Evolutionary conservation across 2,888 invertebrate genomes (phyloP), one percentile per base, ranked within the genome.

Genomic region (Pimpla rufipes): DNA sequence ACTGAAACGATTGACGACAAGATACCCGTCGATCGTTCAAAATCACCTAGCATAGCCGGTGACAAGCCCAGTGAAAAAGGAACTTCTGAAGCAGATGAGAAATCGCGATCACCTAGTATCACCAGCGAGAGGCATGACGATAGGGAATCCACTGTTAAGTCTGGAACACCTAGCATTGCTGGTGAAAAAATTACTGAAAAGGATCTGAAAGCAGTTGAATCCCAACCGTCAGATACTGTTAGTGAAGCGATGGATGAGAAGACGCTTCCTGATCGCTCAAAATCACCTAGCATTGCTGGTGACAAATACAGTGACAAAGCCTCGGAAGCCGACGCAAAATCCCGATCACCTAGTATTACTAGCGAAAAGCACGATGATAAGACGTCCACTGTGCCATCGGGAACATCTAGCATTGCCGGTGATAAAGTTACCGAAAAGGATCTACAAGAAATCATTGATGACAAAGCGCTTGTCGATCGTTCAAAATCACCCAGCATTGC

Each of bases 321-420:
- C 35, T 50, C 68, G 8, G 68, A 42, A 3, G 23, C 11, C 16
- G 59, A n/a, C 11, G 55, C 57, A 10, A 50, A 47, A 21, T 77
- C 82, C 1, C 67, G 78, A 62, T 78, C 85, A 3, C 42, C 78
- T 1, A 87, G 83, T n/a, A 16, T 84, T 4, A 35, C 57, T 8
- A 73, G 83, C 18, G 45, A 57, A 18, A 74, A 40, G 68, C 23
- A 21, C 11, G 55, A 21, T 21, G 55, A 55, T 67, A 29, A 29
- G 29, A 5, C 2, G 5, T 8, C 37, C 37, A 47, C n/a, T 18
- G 66, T 45, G n/a, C 21, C 1, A 7, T 64, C 67, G 6, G 37
- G 76, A 59, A 52, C 81, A 1, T 64, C 81, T 6, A 79, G 75
- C 71, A 75, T 81, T 47, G 35, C 47, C n/a, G 40, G 64, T 42